These are phyloP conservation scores for Caretta caretta DNA, from an alignment of 2,113 vertebrate species.

Conservation along the genomic window DNA sequence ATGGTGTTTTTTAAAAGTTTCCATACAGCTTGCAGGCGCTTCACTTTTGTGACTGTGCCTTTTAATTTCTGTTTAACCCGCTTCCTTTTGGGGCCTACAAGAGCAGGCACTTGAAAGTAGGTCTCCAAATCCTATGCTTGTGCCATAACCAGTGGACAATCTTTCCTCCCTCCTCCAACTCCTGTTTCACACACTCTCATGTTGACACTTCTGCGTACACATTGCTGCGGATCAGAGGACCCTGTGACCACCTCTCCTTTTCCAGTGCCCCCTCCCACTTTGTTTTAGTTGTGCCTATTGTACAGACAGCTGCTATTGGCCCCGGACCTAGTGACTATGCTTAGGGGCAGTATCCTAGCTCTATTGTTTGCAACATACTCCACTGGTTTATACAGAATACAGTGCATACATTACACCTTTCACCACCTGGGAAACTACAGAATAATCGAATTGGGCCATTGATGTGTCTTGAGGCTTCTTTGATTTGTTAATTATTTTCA, in stretches of 20 bases:
- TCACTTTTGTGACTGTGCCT: not conserved
- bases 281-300: not conserved
- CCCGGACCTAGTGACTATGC: not conserved
- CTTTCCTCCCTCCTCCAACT: not conserved
- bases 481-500: not conserved
- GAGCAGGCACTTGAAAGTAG: not conserved
- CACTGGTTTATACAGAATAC: not conserved
- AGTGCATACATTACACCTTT: conserved; percentile 1
- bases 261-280: not conserved
- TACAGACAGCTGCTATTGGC: not conserved
- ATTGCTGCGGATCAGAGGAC: not conserved
- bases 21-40: not conserved
- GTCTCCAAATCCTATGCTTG: not conserved
- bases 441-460: conserved; percentile 37
- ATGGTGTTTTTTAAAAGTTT: not conserved
- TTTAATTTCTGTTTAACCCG: not conserved
- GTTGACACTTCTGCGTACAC: not conserved
- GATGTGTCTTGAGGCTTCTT: conserved; percentile 55
- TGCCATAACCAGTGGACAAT: not conserved
- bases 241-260: not conserved
- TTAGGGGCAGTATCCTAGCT: not conserved
- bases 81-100: not conserved
- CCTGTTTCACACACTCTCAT: not conserved
- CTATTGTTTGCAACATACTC: not conserved
- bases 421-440: conserved; percentile 7